Conservation (phyloP, 1,140 invertebrate species). For the Sminthurinus signatus region DNA sequence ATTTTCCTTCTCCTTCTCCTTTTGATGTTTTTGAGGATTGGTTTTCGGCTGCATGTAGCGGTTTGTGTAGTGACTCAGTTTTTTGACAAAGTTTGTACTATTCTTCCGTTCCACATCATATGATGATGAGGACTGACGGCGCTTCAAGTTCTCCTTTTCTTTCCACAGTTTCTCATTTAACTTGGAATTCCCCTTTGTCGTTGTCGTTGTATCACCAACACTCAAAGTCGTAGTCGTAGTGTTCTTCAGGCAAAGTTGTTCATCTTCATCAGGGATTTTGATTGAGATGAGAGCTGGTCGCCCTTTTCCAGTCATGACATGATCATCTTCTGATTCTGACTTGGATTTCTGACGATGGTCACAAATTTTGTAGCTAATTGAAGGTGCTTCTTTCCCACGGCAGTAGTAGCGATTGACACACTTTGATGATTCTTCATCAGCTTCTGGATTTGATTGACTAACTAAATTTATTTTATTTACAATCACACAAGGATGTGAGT, state of each 20-base stretch:
- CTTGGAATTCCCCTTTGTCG: no score
- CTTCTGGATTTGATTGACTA: neutral
- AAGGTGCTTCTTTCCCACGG: no score
- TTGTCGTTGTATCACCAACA: no score
- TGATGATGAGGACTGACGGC: constrained; percentile 1
- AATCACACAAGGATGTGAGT: constrained; percentile 10
- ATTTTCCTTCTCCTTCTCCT: neutral
- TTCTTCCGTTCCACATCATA: constrained; percentile 9
- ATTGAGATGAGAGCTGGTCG: constrained; percentile 6
- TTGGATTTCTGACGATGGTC: neutral
- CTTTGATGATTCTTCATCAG: neutral
- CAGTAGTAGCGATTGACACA: no score
- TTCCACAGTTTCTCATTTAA: constrained; percentile 18
- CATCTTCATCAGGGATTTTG: neutral
- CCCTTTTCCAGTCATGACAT: neutral
- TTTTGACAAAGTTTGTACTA: neutral
- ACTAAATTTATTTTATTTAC: constrained; percentile 9
- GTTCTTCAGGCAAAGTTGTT: no score
- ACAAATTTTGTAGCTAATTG: no score
- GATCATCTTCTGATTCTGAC: neutral
- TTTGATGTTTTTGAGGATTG: neutral
- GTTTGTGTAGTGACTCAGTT: no score
- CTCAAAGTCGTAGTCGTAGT: no score
- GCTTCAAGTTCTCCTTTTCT: constrained; percentile 24
- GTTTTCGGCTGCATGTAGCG: neutral